Percentiles rank a stretch among this genome's conserved stretches.
Conservation (phyloP, 1,140 invertebrate species). For the Nymphalis io region DNA sequence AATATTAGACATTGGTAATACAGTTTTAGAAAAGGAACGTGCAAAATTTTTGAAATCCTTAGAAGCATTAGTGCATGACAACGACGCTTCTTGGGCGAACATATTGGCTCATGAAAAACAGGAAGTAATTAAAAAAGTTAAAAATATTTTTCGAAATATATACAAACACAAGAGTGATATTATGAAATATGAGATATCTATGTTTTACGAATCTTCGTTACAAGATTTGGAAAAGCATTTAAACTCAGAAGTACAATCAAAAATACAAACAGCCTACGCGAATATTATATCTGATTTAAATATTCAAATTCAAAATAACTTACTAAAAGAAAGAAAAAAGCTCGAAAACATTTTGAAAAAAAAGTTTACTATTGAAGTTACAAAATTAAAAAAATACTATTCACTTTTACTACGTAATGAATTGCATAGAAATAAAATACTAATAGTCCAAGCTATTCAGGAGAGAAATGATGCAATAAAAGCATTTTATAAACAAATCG, state of each 20-base stretch:
- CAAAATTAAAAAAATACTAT: constrained; percentile 68
- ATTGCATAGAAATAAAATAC: constrained; percentile 46
- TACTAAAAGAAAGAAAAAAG: constrained; percentile 52
- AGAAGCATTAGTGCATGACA: constrained; percentile 51
- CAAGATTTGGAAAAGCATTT: constrained; percentile 65
- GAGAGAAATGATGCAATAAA: constrained; percentile 65
- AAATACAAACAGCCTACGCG: constrained; percentile 50
- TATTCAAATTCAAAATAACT: constrained; percentile 55
- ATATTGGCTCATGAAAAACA: constrained; percentile 59
- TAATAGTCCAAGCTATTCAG: constrained; percentile 50
- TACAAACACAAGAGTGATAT: constrained; percentile 59
- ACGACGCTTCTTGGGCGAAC: constrained; percentile 62
- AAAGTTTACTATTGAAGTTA: constrained; percentile 51
- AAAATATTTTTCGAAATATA: constrained; percentile 54
- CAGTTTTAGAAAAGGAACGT: constrained; percentile 52
- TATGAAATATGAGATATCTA: constrained; percentile 57
- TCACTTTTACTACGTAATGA: constrained; percentile 60
- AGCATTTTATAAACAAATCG: constrained; percentile 61
- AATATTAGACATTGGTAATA: constrained; percentile 63
- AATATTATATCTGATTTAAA: constrained; percentile 59
- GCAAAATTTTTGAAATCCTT: constrained; percentile 49
- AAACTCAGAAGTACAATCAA: constrained; percentile 50
- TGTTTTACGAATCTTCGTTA: constrained; percentile 61
- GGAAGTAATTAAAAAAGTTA: constrained; percentile 51
- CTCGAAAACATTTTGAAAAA: constrained; percentile 56